Base-by-base conservation (phyloP, 2,797 vertebrate genomes). In the Buceros bicornis region DNA sequence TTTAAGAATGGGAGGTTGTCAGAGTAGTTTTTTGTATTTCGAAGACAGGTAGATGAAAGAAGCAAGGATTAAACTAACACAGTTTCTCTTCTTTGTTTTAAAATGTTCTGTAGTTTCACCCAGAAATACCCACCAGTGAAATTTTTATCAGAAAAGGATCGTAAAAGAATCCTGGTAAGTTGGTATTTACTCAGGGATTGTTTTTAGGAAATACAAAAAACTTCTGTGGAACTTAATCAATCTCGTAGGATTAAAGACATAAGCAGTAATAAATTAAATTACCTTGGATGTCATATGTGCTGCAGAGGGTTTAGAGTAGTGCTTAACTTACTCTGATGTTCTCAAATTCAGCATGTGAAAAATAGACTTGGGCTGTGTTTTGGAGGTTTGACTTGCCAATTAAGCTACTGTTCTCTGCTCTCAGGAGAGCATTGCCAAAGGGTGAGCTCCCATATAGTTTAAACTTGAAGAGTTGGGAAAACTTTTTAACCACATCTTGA, bases 71-170 rank as follows among this genome's bases (percentile, higher is more conserved):
- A 83, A 94, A 82, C 60, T 88, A 69, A 87, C 4, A 40, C 12
- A 40, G 37, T 10, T 40, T 40, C 37, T 40, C 37, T 40, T 40
- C 37, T 1, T 76, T 4, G 2, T 67, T 74, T 89, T 47, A 29
- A 78, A 87, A 62, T 97, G 8, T 96, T 95, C 90, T 92, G 12
- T 97, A 99, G 99, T 98, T 99, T 99, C 96, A 99, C 98, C 64
- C 99, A 99, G 97, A 99, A 99, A 97, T 99, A 99, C 70, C 99
- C 99, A 33, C 99, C 99, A 2, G 99, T 99, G 93, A 99, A 99
- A 97, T 99, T 99, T 98, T 98, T 99, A 71, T 99, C 99, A 17
- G 99, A 99, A 98, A 99, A 99, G 97, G 99, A 99, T 97, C 99
- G 99, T 76, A 99, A 99, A 97, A 98, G 99, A 98, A 99, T 99